These are phyloP conservation scores for Phalacrocorax carbo DNA, from an alignment of 2,113 vertebrate genomes.

Conservation along the genomic window DNA sequence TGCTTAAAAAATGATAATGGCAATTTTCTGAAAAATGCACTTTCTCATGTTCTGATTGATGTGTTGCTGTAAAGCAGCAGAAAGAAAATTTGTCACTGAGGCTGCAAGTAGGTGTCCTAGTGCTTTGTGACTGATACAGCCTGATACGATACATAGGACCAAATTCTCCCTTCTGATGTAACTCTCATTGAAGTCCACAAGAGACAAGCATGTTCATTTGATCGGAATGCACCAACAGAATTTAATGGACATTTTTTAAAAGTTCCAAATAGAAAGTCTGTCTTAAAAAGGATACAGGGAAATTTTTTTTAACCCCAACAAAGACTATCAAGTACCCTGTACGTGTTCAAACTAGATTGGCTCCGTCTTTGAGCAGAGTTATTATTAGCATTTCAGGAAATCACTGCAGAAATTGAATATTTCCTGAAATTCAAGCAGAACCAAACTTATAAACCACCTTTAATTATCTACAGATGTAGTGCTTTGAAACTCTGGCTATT, in stretches of 20 bases:
- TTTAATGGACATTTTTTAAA: conserved; percentile 1
- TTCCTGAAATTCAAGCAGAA: conserved; percentile 52
- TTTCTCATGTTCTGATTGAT: conserved; percentile 51
- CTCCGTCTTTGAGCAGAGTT: conserved; percentile 11
- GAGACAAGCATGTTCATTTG: conserved; percentile 16
- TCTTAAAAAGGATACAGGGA: not conserved
- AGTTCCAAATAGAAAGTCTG: conserved; percentile 20
- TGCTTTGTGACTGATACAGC: conserved; percentile 44
- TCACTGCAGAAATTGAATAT: conserved; percentile 44
- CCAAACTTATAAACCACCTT: conserved; percentile 52
- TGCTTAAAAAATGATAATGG: conserved; percentile 47
- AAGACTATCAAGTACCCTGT: conserved; percentile 4
- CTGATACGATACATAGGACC: not conserved
- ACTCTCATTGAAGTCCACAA: conserved; percentile 41
- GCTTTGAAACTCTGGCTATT: conserved; percentile 48
- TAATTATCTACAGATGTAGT: conserved; percentile 60
- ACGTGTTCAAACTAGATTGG: not conserved
- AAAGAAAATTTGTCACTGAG: conserved; percentile 50
- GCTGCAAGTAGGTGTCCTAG: conserved; percentile 37
- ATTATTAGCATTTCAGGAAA: conserved; percentile 65
- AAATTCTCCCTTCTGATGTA: conserved; percentile 46
- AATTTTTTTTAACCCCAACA: not conserved
- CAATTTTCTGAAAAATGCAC: conserved; percentile 58
- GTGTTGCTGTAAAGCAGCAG: conserved; percentile 57
- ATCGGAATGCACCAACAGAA: conserved; percentile 51